These are phyloP conservation scores for Sarcophaga caerulescens DNA, from an alignment of 2,888 invertebrate species.

Conservation along the genomic window DNA sequence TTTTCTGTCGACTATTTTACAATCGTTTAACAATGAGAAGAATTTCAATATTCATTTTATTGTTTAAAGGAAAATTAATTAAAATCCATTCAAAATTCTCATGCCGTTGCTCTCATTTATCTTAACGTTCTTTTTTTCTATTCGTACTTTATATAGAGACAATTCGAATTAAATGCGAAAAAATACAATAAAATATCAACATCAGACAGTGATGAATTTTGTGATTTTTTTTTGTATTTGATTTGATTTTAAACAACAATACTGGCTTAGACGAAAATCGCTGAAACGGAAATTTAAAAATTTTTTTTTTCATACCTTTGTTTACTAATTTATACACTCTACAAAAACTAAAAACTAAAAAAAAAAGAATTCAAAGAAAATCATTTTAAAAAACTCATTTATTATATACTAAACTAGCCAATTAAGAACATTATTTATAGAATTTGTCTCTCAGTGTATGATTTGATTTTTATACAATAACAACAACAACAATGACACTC, in stretches of 20 bases:
- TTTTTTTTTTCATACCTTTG: background rate
- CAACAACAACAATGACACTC: no score
- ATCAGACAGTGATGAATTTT: background rate
- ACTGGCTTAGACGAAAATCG: constrained; percentile 32
- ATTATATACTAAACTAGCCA: background rate
- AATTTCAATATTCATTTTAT: background rate
- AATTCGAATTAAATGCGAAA: no score
- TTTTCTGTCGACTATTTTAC: background rate
- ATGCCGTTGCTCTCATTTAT: constrained; percentile 10
- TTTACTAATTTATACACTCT: background rate
- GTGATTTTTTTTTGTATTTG: background rate
- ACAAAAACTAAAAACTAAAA: background rate
- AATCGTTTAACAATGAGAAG: background rate
- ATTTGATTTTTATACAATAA: no score
- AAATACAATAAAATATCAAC: background rate
- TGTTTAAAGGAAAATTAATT: constrained; percentile 25
- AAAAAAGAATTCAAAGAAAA: background rate
- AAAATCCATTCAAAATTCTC: constrained; percentile 41
- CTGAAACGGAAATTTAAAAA: constrained; percentile 55
- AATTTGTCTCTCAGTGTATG: no score
- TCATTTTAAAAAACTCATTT: background rate
- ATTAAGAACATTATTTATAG: background rate
- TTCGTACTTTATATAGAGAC: no score
- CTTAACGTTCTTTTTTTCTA: background rate
- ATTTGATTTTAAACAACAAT: constrained; percentile 27